phyloP scores from a whole-genome alignment of 2,888 invertebrate genomes.

The Perizoma flavofasciatum region DNA sequence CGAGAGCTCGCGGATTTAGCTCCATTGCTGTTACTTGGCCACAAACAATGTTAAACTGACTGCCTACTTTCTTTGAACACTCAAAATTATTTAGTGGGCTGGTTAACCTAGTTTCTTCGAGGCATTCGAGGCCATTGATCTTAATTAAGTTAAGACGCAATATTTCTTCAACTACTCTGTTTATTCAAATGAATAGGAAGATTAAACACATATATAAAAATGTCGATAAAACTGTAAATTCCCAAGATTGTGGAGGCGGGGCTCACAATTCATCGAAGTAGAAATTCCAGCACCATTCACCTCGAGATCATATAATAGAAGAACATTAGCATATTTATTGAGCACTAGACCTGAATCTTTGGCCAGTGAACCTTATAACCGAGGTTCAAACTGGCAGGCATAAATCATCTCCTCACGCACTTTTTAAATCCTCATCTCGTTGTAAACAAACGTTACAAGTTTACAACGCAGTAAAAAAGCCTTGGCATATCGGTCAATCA shows the following conservation, averaged over 20 bases:
- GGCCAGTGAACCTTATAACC: conserved; percentile 41
- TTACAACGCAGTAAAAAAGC: conserved; percentile 33
- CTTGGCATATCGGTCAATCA: conserved; percentile 44
- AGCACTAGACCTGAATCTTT: conserved; percentile 45
- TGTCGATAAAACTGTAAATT: conserved; percentile 32
- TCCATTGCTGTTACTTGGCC: conserved; percentile 5
- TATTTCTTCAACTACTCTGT: conserved; percentile 3
- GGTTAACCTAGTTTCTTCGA: conserved; percentile 9
- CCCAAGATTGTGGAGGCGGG: conserved; percentile 46
- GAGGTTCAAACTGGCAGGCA: conserved; percentile 31
- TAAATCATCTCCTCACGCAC: conserved; percentile 24
- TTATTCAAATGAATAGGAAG: conserved; percentile 3
- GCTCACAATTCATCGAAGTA: conserved; percentile 48
- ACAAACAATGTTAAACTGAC: conserved; percentile 10
- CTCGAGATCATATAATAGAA: conserved; percentile 42
- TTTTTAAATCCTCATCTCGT: conserved; percentile 15
- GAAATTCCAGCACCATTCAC: conserved; percentile 45
- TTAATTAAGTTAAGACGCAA: conserved; percentile 3
- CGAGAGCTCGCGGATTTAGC: conserved; percentile 20
- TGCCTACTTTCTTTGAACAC: conserved; percentile 9
- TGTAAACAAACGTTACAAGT: conserved; percentile 27
- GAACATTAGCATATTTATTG: conserved; percentile 51
- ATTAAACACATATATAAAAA: background rate
- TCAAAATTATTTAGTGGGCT: background rate
- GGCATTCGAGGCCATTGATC: conserved; percentile 10